Evolutionary conservation across 2,888 invertebrate species (phyloP), one percentile per base, ranked within the genome.

Genomic region (Rapana venosa): DNA sequence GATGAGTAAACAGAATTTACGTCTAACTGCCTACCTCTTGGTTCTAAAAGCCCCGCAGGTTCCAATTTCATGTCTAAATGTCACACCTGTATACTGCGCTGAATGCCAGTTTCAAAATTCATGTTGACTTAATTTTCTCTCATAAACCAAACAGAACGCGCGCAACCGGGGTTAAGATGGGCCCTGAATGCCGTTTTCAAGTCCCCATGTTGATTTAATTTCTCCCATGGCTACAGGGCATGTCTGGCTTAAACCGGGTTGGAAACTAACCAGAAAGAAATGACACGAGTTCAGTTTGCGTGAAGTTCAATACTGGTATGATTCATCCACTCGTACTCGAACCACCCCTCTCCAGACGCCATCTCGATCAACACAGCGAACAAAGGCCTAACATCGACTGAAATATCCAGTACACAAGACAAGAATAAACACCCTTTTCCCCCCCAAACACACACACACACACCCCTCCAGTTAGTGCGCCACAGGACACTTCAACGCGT

Each of bases 81-180:
- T 79, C 79, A 79, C 79, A 79, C 1, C 17, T 1, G 17, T 35
- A 35, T 32, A 20, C 32, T 35, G 32, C 22, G 79, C 15, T 15
- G n/a, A 30, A 74, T 22, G 74, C 74, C 74, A 74, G 17, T 74
- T n/a, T n/a, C 74, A 11, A 30, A n/a, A 26, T 66, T 22, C 17
- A 66, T 74, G 74, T 74, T 74, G 74, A 74, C 74, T n/a, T 30
- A 74, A 74, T 22, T 74, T 74, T 74, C 74, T 74, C 74, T 74
- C 30, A 74, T 61, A 61, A 20, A 61, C 15, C 61, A 15, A 61
- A 74, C 74, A 74, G 74, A 74, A n/a, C 74, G 13, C 47, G 8
- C 47, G 47, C 47, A 47, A 2, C n/a, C 13, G n/a, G 74, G n/a
- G 74, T 8, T 74, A 74, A 13, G 74, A n/a, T 74, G n/a, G 30